phyloP scores from a whole-genome alignment of 2,797 vertebrate species.

The Rhadinocentrus ornatus region DNA sequence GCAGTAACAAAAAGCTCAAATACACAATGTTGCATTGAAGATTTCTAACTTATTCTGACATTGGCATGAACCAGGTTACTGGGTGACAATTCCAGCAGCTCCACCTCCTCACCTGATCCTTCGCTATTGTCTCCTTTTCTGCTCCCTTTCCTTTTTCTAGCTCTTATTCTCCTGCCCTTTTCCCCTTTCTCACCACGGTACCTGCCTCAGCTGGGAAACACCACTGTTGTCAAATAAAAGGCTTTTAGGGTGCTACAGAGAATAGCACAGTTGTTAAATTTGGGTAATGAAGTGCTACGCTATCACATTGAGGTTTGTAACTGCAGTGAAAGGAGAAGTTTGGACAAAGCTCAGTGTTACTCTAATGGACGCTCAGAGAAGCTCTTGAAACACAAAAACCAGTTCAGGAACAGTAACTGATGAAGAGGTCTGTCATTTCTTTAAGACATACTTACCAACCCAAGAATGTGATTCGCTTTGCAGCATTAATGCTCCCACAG shows the following conservation, averaged over 20 bases:
- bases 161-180: conserved; percentile 33
- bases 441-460: conserved; percentile 6
- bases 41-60: conserved; percentile 62
- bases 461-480: conserved; percentile 18
- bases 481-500: conserved; percentile 3
- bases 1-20: conserved; percentile 37
- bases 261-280: conserved; percentile 62
- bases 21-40: conserved; percentile 49
- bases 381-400: conserved; percentile 28
- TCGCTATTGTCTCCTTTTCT: conserved; percentile 42
- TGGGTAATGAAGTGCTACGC: conserved; percentile 58
- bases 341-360: conserved; percentile 25
- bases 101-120: conserved; percentile 74
- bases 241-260: conserved; percentile 27
- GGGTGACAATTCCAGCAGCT: conserved; percentile 47
- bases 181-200: conserved; percentile 58
- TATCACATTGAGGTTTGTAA: conserved; percentile 42
- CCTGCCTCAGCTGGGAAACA: conserved; percentile 50
- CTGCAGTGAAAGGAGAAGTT: conserved; percentile 26
- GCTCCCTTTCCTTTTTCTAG: conserved; percentile 12
- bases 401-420: conserved; percentile 25
- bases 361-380: conserved; percentile 21
- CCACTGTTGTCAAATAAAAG: conserved; percentile 47
- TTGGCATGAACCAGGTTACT: conserved; percentile 55
- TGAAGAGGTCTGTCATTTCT: conserved; percentile 16